Evolutionary conservation across 2,797 vertebrate species (phyloP).

Genomic region (Eutrigla gurnardus): DNA sequence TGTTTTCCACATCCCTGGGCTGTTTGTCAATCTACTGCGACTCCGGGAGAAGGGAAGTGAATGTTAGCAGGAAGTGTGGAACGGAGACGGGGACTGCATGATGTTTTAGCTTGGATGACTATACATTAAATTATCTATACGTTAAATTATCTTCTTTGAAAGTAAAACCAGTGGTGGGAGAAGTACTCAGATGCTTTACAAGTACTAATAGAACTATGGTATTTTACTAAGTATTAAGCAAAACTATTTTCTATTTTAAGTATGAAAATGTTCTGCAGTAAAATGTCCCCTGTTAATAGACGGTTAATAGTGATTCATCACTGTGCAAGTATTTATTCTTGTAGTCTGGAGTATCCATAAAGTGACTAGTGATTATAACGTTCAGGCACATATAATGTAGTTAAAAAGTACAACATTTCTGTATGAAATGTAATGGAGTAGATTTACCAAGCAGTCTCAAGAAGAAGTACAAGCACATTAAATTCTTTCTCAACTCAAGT

Average conservation of each 20-base stretch:
- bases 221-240: neutral
- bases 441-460: neutral
- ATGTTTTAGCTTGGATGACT: conserved; percentile 11
- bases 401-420: neutral
- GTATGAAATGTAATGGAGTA: neutral
- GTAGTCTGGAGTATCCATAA: neutral
- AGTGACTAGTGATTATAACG: neutral
- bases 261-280: neutral
- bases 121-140: neutral
- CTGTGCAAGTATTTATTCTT: neutral
- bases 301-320: neutral
- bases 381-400: neutral
- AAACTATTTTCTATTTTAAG: too few relatives aligned
- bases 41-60: conserved; percentile 73
- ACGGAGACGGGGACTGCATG: conserved; percentile 39
- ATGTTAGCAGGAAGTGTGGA: conserved; percentile 63
- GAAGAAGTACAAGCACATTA: neutral
- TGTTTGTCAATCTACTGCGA: conserved; percentile 73
- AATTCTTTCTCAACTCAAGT: neutral
- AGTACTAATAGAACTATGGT: neutral
- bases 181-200: neutral
- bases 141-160: neutral
- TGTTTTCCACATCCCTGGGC: conserved; percentile 73
- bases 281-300: neutral
- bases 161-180: neutral